Base-by-base conservation (phyloP, 2,888 invertebrate species). In the Argyra leucocephala region DNA sequence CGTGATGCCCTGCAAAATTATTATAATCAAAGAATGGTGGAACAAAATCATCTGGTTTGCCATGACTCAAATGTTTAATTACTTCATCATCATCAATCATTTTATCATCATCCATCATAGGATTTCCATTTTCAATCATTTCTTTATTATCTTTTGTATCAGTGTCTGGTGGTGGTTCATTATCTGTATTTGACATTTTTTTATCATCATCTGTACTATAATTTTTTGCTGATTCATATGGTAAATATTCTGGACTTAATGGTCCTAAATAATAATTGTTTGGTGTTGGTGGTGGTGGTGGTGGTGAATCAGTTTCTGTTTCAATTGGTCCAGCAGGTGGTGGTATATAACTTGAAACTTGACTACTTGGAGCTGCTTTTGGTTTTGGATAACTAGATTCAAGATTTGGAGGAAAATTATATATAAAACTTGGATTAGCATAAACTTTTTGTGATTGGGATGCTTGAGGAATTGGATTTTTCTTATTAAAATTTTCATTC, bases 361-460 rank as follows among this genome's bases (percentile, higher is more conserved):
- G 71, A 61, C 73, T 73, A 1, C 75, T 72, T 63, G 72, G 65
- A 0, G 71, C 70, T 3, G 73, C 70, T 62, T 74, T 74, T 1
- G 76, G 75, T 9, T 73, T 70, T 0, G 77, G 75, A 68, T 80
- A 80, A n/a, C 74, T 74, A 2, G 75, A 70, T 67, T 76, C 74
- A 0, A 74, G 63, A 60, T 75, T 75, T 1, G 79, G 79, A n/a
- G 79, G 79, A 70, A 79, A 79, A 1, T 77, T 71, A 67, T 78
- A 79, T 0, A 76, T 65, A 69, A 78, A 73, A 63, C 73, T 74
- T 2, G 74, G 72, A 18, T 76, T 66, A 15, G 72, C 72, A 69
- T 74, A 76, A 5, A 15, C 18, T 12, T 48, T 63, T 67, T 66
- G 67, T 64, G 60, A 65, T 31, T 64, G 71, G 73, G 31, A 15